Conservation (phyloP, 2,113 vertebrate genomes). For the Dryoscopus gambensis region DNA sequence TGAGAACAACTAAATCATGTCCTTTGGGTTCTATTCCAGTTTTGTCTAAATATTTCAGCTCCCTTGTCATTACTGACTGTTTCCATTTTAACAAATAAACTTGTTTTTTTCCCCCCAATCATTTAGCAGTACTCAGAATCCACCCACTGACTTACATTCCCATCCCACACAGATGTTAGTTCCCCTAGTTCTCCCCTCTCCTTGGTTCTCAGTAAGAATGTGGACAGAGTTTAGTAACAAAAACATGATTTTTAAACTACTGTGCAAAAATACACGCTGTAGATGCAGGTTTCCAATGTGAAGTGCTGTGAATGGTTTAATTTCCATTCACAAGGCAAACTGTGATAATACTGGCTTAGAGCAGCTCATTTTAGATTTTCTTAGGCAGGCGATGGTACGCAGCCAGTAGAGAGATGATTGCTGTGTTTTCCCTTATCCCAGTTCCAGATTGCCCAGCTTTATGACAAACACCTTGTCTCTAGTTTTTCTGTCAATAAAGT, state of each 20-base stretch:
- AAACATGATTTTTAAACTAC: neutral
- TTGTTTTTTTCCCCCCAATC: conserved; percentile 58
- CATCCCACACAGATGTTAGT: conserved; percentile 78
- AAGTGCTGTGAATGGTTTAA: neutral
- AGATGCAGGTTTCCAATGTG: neutral
- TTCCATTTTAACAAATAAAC: conserved; percentile 83
- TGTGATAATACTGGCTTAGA: neutral
- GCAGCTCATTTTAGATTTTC: neutral
- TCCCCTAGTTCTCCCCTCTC: conserved; percentile 38
- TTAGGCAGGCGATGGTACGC: neutral
- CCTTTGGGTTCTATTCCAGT: conserved; percentile 70
- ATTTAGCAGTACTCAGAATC: conserved; percentile 66
- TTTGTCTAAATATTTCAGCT: conserved; percentile 77
- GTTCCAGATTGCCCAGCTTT: neutral
- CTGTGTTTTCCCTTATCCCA: neutral
- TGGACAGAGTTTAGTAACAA: neutral
- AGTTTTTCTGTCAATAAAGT: neutral
- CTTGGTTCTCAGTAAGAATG: conserved; percentile 36
- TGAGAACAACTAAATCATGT: conserved; percentile 51
- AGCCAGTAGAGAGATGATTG: neutral
- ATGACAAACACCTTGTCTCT: neutral
- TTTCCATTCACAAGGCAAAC: neutral
- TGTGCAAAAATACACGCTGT: neutral
- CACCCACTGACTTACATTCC: conserved; percentile 76
- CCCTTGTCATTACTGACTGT: conserved; percentile 75